Evolutionary conservation across 2,888 invertebrate genomes (phyloP).

Genomic region (Trachelus troglodyta): DNA sequence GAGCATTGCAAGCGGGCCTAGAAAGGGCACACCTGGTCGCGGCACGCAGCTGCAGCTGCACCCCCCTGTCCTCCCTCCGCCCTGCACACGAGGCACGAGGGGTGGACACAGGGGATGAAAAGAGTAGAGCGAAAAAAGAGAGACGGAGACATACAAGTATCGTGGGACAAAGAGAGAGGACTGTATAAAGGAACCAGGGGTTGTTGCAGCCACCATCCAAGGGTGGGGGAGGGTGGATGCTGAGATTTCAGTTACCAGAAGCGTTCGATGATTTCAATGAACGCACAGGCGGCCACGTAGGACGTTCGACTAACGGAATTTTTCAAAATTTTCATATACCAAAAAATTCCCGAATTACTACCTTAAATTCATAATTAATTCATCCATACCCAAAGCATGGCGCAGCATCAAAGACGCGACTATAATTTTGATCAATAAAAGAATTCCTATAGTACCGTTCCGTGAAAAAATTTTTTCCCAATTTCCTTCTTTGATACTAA

Average conservation of each 20-base stretch:
- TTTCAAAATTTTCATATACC: background rate
- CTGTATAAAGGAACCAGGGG: background rate
- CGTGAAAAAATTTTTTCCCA: background rate
- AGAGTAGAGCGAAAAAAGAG: constrained; percentile 45
- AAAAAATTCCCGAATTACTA: background rate
- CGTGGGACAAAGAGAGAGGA: constrained; percentile 22
- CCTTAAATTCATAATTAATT: background rate
- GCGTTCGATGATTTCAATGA: constrained; percentile 50
- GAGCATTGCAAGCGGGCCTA: constrained; percentile 44
- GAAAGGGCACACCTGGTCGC: constrained; percentile 60
- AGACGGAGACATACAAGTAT: constrained; percentile 20
- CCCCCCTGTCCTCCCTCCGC: constrained; percentile 31
- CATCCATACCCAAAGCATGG: background rate
- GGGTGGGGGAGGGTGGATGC: constrained; percentile 50
- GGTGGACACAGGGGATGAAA: constrained; percentile 54
- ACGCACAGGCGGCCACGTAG: constrained; percentile 42
- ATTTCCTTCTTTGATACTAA: background rate
- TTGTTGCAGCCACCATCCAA: background rate
- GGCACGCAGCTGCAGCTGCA: constrained; percentile 58
- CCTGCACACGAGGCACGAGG: background rate
- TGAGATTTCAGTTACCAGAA: constrained; percentile 63
- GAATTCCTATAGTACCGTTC: too few relatives aligned
- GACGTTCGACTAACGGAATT: background rate
- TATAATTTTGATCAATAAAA: too few relatives aligned
- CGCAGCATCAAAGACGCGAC: background rate